Conservation (phyloP, 1,140 invertebrate species). For the Tribolium madens region DNA sequence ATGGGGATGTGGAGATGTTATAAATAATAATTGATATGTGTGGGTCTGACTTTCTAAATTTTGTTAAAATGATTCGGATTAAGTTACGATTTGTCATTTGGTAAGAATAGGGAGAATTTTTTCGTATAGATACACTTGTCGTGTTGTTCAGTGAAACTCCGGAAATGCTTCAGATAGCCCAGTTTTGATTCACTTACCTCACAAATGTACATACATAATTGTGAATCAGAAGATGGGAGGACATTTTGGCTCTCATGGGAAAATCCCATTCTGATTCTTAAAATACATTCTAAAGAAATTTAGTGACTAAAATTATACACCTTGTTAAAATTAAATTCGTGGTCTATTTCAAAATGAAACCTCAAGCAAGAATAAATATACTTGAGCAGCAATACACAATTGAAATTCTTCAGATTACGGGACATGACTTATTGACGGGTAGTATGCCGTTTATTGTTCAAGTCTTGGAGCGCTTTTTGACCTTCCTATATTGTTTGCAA, state of each 20-base stretch:
- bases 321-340: neutral
- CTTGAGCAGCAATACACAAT: neutral
- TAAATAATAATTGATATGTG: neutral
- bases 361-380: neutral
- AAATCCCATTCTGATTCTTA: neutral
- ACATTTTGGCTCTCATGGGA: neutral
- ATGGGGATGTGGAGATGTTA: neutral
- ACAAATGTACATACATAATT: neutral
- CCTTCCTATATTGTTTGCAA: no score
- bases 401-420: neutral
- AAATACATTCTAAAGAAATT: neutral
- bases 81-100: neutral
- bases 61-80: neutral
- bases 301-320: neutral
- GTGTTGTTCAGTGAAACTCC: neutral
- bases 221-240: neutral
- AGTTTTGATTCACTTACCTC: neutral
- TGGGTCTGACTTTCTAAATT: neutral
- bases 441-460: neutral
- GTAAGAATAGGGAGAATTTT: no score
- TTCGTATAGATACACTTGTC: no score
- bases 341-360: neutral
- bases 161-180: neutral
- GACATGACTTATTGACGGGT: neutral
- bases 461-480: neutral